phyloP scores from a whole-genome alignment of 1,140 invertebrate genomes.

The Drosophila pachea region DNA sequence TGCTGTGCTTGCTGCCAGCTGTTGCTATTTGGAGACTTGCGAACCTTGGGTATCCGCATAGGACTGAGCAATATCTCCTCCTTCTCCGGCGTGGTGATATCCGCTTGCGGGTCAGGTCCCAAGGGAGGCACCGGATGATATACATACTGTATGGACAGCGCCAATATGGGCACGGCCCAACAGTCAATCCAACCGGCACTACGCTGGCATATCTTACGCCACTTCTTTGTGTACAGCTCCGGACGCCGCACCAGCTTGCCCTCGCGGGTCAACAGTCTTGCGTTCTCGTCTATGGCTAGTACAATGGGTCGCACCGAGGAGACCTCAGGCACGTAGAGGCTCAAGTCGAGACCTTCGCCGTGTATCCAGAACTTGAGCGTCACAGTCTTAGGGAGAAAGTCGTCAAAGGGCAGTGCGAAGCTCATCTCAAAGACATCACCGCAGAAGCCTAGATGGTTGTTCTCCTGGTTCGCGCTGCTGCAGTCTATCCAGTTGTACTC shows the following conservation, averaged over 20 bases:
- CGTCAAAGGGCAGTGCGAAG: conserved; percentile 94
- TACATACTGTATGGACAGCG: conserved; percentile 92
- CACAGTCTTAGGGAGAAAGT: conserved; percentile 93
- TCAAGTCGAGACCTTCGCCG: conserved; percentile 94
- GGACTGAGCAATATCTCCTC: conserved; percentile 95
- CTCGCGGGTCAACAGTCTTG: conserved; percentile 89
- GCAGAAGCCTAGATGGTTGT: conserved; percentile 94
- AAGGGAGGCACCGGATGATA: conserved; percentile 94
- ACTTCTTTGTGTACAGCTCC: conserved; percentile 86
- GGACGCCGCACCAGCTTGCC: conserved; percentile 82
- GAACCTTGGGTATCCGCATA: conserved; percentile 90
- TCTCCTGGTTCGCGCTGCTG: conserved; percentile 95
- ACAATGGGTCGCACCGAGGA: conserved; percentile 92
- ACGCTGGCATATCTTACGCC: conserved; percentile 91
- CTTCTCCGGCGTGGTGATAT: conserved; percentile 95
- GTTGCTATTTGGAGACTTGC: conserved; percentile 85
- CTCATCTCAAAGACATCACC: conserved; percentile 95
- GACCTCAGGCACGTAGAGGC: conserved; percentile 93
- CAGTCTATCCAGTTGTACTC: conserved; percentile 99
- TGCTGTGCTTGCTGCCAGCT: conserved; percentile 81
- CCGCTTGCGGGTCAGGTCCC: conserved; percentile 91
- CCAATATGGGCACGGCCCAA: conserved; percentile 96
- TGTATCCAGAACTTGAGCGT: conserved; percentile 95
- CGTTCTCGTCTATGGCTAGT: conserved; percentile 92
- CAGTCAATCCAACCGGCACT: conserved; percentile 93